phyloP scores from a whole-genome alignment of 2,113 vertebrate genomes.

The Rhinichthys klamathensis region DNA sequence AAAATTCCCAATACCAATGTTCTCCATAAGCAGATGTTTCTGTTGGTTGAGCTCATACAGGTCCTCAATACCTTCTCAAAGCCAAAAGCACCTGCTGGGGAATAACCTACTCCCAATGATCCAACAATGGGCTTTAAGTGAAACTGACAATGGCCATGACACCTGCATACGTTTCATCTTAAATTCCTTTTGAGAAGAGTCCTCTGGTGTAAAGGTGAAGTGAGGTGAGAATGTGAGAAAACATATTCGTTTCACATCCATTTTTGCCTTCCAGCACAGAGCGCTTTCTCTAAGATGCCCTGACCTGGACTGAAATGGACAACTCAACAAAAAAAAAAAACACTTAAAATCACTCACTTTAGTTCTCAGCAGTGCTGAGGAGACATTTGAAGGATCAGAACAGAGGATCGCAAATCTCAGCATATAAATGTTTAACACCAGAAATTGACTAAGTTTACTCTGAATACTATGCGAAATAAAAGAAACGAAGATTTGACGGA shows the following conservation, averaged over 20 bases:
- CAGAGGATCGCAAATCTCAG: background rate
- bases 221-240: background rate
- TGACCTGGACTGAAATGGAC: slow-evolving; percentile 20
- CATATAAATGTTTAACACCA: slow-evolving; percentile 13
- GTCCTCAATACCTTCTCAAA: background rate
- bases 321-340: background rate
- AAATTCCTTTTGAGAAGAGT: slow-evolving; percentile 40
- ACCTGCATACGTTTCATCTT: slow-evolving; percentile 18
- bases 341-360: background rate
- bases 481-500: background rate
- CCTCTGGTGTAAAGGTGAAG: background rate
- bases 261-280: background rate
- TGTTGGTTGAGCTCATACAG: background rate
- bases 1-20: background rate
- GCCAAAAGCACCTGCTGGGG: background rate
- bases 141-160: slow-evolving; percentile 11
- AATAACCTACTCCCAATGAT: slow-evolving; percentile 24
- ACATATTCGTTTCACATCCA: background rate
- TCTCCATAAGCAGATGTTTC: background rate
- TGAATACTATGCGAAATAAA: background rate
- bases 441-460: background rate
- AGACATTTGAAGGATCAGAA: slow-evolving; percentile 33
- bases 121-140: slow-evolving; percentile 15
- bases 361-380: slow-evolving; percentile 13
- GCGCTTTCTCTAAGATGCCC: background rate